Conservation (phyloP, 2,797 vertebrate genomes). For the Artibeus jamaicensis region DNA sequence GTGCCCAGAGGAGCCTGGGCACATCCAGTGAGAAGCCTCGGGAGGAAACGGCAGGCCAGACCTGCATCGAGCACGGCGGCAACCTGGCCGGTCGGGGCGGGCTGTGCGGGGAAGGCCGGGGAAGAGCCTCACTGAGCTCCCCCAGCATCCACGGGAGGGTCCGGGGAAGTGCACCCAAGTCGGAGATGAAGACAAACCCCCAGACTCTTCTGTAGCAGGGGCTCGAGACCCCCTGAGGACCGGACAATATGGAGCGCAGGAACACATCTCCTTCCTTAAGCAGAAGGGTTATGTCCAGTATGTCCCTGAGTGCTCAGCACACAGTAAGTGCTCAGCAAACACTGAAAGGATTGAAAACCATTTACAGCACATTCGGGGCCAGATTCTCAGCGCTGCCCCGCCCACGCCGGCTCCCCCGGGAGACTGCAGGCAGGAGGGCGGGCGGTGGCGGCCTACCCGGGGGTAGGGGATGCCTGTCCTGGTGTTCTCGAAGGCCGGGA, state of each 20-base stretch:
- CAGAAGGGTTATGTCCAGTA: background rate
- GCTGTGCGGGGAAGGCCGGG: background rate
- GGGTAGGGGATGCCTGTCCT: conserved; percentile 97
- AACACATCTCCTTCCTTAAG: background rate
- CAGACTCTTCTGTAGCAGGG: background rate
- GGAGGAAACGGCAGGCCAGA: background rate
- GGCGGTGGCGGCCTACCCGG: conserved; percentile 82
- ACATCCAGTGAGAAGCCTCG: background rate
- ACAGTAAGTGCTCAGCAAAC: background rate
- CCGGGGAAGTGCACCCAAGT: background rate
- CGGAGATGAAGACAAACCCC: background rate
- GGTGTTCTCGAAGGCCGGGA: conserved; percentile 99
- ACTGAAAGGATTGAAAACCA: background rate
- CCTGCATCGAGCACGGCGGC: background rate
- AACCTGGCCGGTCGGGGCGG: background rate
- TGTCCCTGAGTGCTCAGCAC: background rate
- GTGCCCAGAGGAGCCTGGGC: background rate
- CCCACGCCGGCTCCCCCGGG: background rate
- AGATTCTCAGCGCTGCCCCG: background rate
- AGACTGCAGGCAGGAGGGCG: background rate
- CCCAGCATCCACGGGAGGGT: accelerated
- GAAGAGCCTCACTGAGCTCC: background rate
- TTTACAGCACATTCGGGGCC: background rate
- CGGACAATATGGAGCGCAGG: background rate
- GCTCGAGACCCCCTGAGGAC: background rate